phyloP scores from a whole-genome alignment of 2,888 invertebrate genomes.

The Pristionchus arcanus region DNA sequence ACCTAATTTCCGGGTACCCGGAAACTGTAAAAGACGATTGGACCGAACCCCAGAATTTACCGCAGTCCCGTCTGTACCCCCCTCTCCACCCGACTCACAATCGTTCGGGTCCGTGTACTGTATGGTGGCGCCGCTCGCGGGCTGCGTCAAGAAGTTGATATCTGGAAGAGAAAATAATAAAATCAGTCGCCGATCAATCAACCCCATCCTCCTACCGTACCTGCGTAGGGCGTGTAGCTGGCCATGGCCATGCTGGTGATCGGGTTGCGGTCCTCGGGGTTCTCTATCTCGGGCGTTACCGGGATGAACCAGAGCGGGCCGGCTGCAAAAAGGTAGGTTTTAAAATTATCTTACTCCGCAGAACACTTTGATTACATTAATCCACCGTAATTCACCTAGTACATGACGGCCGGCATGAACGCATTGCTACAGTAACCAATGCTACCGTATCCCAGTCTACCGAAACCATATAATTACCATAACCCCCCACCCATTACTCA shows the following conservation, averaged over 20 bases:
- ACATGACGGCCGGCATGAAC: no score
- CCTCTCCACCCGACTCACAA: conserved; percentile 16
- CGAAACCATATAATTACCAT: no score
- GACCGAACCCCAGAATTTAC: no score
- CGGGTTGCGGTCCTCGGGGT: conserved; percentile 65
- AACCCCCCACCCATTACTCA: no score
- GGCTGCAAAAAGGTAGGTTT: conserved; percentile 4
- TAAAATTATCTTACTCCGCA: no score
- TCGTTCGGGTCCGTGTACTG: conserved; percentile 51
- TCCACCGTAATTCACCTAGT: no score
- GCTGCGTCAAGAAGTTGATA: conserved; percentile 20
- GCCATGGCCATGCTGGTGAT: not conserved
- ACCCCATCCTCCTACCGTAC: not conserved
- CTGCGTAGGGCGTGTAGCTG: conserved; percentile 28
- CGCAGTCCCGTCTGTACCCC: no score
- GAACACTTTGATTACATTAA: no score
- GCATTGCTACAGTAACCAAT: no score
- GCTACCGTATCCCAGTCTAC: not conserved
- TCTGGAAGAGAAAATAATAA: conserved; percentile 21
- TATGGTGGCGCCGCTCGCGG: conserved; percentile 36
- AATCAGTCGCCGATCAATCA: not conserved
- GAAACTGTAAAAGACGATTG: no score
- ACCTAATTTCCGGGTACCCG: no score
- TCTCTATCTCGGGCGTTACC: conserved; percentile 81
- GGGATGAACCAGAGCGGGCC: conserved; percentile 81